Evolutionary conservation across 2,888 invertebrate genomes (phyloP).

Genomic region (Chloromyia formosa): DNA sequence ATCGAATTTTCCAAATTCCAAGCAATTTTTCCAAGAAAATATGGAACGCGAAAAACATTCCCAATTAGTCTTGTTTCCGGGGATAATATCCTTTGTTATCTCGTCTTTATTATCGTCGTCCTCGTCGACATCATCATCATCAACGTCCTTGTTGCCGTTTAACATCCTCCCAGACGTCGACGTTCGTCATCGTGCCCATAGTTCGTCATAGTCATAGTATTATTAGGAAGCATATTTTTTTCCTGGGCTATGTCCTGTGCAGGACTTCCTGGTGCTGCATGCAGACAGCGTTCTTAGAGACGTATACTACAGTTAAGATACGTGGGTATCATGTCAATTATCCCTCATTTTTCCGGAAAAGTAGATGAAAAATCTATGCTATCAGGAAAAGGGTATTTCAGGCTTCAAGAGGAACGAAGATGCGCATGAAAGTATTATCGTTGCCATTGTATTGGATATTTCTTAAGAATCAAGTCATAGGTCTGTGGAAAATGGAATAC

Average conservation of each 20-base stretch:
- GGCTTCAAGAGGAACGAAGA: neutral
- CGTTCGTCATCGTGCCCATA: no score
- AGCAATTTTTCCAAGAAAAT: neutral
- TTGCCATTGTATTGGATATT: neutral
- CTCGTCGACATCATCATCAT: slow-evolving; percentile 27
- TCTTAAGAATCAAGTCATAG: neutral
- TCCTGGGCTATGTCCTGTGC: neutral
- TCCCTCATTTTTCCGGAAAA: slow-evolving; percentile 4
- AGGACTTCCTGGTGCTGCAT: neutral
- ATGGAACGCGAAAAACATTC: slow-evolving; percentile 47
- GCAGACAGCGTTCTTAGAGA: neutral
- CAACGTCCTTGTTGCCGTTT: slow-evolving; percentile 7
- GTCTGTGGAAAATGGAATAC: no score
- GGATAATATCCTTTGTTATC: slow-evolving; percentile 45
- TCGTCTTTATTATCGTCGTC: slow-evolving; percentile 46
- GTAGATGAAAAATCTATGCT: neutral
- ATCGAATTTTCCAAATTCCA: slow-evolving; percentile 29
- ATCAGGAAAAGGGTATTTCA: neutral
- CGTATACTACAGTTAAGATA: neutral
- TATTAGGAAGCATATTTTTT: slow-evolving; percentile 15
- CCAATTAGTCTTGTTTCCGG: slow-evolving; percentile 47
- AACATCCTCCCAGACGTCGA: no score
- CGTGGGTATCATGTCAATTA: slow-evolving; percentile 27
- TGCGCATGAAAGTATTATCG: neutral
- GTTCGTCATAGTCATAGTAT: neutral